Base-by-base conservation (phyloP, 2,797 vertebrate genomes). In the Urophycis tenuis region DNA sequence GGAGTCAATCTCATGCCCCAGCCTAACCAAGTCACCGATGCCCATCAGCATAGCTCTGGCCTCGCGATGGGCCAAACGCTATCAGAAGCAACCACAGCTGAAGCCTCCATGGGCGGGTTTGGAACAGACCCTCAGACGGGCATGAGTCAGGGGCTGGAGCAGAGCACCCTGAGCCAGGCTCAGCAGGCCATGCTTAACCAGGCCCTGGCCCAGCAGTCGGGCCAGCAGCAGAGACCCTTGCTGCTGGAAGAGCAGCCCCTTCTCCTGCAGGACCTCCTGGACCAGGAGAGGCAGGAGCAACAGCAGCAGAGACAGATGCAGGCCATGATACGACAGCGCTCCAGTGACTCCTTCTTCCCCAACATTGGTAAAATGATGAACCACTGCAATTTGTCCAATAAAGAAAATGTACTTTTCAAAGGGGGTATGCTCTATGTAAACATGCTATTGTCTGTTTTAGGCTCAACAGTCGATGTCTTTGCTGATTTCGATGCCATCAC, bases 281-380 rank as follows among this genome's bases (percentile, higher is more conserved):
- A 99, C 89, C 98, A 99, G 86, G 98, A 99, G 86, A 92, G 96
- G 72, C 97, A 99, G 79, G 98, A 99, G 80, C 98, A 99, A 82
- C 98, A 99, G 86, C 98, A 99, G 84, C 98, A 99, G 81, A 93
- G 96, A 72, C 97, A 99, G 87, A 99, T 99, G 98, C 98, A 99
- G 85, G 98, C 98, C 77, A 99, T 99, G 97, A 99, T 99, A 84
- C 95, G 97, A 31, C 98, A 99, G 53, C 96, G 96, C 3, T 97
- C 97, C 0, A 94, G 87, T 7, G 97, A 98, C 80, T 94, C 97
- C 0, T 99, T 99, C 91, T 99, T 99, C 85, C 97, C 97, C 17
- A 98, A 97, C 82, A 96, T 99, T 53, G 98, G 98, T 99, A 96
- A 75, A 75, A 2, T 79, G 41, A 14, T 69, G 77, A 25, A 5